Base-by-base conservation (phyloP, 2,888 invertebrate genomes). In the Mactromeris polynyma region DNA sequence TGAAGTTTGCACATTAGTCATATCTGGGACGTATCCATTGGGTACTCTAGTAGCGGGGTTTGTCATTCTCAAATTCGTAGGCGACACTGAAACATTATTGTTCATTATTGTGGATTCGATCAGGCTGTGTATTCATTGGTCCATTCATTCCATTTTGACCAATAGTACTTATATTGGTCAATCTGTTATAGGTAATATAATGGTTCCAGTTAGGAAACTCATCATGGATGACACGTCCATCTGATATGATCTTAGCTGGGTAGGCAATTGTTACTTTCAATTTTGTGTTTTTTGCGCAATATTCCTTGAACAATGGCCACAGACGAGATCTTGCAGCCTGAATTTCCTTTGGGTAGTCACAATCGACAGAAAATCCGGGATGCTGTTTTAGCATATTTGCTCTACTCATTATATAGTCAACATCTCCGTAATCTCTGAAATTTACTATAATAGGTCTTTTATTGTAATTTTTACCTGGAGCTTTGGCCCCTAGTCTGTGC, bases 301-400 rank as follows among this genome's bases (percentile, higher is more conserved):
- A 58, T n/a, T 81, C 36, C 26, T 87, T 87, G 17, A 42, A 78
- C 21, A 36, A 54, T n/a, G 82, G 82, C 87, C 87, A 87, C 33
- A 87, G 40, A 31, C 77, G 78, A 17, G 64, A n/a, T 51, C 87
- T 82, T 21, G 87, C 87, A 36, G 77, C 78, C 36, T 77, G 77
- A 33, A 87, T 87, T 81, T 82, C 82, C 38, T 82, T 82, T 19
- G 85, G 80, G 40, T 69, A 85, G 26, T 85, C 85, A 38, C 58
- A 54, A 58, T 79, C 79, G 46, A 82, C 54, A 36, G 86, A 81
- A n/a, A 81, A 42, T 3, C 46, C 46, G 0, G 82, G 58, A 54
- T 36, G n/a, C 36, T 82, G 38, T 38, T 19, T 38, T 17, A 78
- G 21, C 31, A 36, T 9, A 38, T 38, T 38, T n/a, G 26, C 87